Evolutionary conservation across 2,888 invertebrate genomes (phyloP).

Genomic region (Phaedon cochleariae): DNA sequence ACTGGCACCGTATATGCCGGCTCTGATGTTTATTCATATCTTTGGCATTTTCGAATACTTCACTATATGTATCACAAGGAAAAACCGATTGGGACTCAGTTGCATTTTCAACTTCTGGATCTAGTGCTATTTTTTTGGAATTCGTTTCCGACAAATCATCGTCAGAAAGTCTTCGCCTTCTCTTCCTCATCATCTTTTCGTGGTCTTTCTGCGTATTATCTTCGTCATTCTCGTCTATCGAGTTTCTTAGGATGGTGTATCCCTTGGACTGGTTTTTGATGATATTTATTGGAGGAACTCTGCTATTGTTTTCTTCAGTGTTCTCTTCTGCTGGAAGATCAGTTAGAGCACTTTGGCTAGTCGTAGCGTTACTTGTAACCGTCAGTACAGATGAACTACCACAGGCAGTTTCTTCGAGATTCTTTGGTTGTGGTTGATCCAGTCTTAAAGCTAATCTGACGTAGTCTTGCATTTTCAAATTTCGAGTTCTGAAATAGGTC

Average conservation of each 20-base stretch:
- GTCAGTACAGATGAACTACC: no score
- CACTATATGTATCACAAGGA: constrained; percentile 43
- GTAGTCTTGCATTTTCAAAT: constrained; percentile 21
- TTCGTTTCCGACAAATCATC: neutral
- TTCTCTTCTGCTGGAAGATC: constrained; percentile 22
- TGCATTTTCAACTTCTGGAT: neutral
- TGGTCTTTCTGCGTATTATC: neutral
- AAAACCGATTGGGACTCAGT: constrained; percentile 11
- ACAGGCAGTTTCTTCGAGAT: constrained; percentile 24
- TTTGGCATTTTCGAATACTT: constrained; percentile 31
- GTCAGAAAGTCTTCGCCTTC: neutral
- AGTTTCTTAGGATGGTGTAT: neutral
- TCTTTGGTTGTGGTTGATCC: constrained; percentile 29
- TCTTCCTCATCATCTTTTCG: neutral
- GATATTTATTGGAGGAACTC: neutral
- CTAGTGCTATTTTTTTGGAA: neutral
- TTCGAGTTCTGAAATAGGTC: constrained; percentile 34
- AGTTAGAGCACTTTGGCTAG: no score
- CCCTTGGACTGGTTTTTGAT: neutral
- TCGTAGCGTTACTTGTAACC: no score
- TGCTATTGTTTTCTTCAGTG: constrained; percentile 27
- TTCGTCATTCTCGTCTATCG: neutral
- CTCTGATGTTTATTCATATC: constrained; percentile 39
- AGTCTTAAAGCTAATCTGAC: constrained; percentile 16
- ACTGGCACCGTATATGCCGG: constrained; percentile 43